Evolutionary conservation across 2,797 vertebrate species (phyloP).

Genomic region (Labroides dimidiatus): DNA sequence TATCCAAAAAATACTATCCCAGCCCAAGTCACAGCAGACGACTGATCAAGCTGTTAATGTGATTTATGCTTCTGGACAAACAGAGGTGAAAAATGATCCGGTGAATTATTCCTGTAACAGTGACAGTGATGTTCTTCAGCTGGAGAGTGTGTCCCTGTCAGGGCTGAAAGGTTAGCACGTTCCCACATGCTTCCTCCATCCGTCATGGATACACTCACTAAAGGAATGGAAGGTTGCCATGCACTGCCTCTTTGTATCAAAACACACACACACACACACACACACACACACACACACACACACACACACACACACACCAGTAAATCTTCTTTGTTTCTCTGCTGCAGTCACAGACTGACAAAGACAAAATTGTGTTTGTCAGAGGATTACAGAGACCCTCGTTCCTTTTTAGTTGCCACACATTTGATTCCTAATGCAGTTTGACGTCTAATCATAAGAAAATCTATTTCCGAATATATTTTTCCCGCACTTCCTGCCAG

Average conservation of each 20-base stretch:
- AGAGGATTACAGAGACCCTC: slow-evolving; percentile 18
- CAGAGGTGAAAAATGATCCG: slow-evolving; percentile 20
- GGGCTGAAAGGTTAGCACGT: slow-evolving; percentile 65
- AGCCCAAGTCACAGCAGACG: slow-evolving; percentile 2
- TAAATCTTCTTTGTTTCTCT: slow-evolving; percentile 26
- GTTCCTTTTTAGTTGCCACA: slow-evolving; percentile 21
- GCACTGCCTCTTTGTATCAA: slow-evolving; percentile 6
- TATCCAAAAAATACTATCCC: not conserved
- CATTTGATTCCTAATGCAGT: slow-evolving; percentile 32
- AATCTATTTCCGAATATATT: slow-evolving; percentile 24
- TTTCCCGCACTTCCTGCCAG: slow-evolving; percentile 40
- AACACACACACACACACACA: not conserved
- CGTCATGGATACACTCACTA: slow-evolving; percentile 52
- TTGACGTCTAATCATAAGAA: slow-evolving; percentile 22
- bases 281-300: not conserved
- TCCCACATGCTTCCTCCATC: slow-evolving; percentile 66
- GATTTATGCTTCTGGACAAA: slow-evolving; percentile 38
- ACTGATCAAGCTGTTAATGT: slow-evolving; percentile 31
- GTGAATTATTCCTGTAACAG: slow-evolving; percentile 22
- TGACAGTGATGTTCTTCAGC: slow-evolving; percentile 15
- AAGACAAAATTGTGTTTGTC: slow-evolving; percentile 30
- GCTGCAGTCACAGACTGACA: slow-evolving; percentile 16
- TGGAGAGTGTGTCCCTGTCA: slow-evolving; percentile 32
- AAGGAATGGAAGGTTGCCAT: slow-evolving; percentile 45
- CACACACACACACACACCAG: not conserved